phyloP scores from a whole-genome alignment of 2,113 vertebrate genomes.

The Nothocercus julius region DNA sequence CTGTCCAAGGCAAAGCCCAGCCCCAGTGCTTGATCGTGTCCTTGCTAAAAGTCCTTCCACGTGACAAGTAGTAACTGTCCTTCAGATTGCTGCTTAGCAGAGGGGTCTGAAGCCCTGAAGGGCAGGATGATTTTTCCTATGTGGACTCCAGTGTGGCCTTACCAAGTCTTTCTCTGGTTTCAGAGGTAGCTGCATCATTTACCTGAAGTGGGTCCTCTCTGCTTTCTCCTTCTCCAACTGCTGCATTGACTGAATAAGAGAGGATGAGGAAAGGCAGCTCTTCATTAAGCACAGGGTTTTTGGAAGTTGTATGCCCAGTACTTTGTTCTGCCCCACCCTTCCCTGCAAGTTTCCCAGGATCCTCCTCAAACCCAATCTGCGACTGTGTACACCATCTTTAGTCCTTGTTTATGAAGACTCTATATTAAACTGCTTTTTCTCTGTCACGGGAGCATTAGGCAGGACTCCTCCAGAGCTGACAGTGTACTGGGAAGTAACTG shows the following conservation, averaged over 20 bases:
- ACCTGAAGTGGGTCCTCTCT: not conserved
- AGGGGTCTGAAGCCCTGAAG: not conserved
- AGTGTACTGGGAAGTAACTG: not conserved
- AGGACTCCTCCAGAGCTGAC: not conserved
- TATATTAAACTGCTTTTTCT: no score
- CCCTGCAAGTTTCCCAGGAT: not conserved
- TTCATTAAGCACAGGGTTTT: not conserved
- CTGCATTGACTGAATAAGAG: not conserved
- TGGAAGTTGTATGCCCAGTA: not conserved
- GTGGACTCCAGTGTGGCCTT: not conserved
- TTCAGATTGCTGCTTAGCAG: not conserved
- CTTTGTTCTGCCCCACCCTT: not conserved
- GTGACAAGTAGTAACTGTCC: not conserved
- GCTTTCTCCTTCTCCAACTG: not conserved
- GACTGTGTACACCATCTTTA: not conserved
- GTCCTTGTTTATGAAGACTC: not conserved
- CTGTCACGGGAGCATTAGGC: not conserved
- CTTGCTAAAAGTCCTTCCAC: not conserved
- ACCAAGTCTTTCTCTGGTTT: not conserved
- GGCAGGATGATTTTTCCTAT: not conserved
- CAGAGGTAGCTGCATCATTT: accelerated
- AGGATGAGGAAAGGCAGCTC: not conserved
- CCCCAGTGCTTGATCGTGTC: not conserved
- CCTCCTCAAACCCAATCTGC: not conserved
- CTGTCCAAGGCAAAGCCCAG: not conserved